These are phyloP conservation scores for Trachymyrmex cornetzi DNA, from an alignment of 1,140 invertebrate genomes.

Conservation along the genomic window DNA sequence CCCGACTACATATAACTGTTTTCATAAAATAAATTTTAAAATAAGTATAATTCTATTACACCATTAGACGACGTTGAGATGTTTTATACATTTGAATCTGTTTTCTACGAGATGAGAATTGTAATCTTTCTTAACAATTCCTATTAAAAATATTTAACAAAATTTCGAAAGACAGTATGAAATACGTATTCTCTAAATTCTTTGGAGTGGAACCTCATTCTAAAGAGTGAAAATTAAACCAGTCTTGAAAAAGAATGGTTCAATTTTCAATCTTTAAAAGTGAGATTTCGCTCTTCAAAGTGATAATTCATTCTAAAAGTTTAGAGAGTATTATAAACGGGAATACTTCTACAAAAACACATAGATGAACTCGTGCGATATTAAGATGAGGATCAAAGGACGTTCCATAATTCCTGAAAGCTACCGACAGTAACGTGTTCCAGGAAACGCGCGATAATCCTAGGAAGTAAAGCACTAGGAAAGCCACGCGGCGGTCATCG, in stretches of 20 bases:
- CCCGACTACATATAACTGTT: neutral
- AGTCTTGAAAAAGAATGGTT: too few species aligned
- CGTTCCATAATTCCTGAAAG: slow-evolving; percentile 39
- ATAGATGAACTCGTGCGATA: slow-evolving; percentile 2
- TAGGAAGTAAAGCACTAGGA: slow-evolving; percentile 63
- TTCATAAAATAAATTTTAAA: neutral
- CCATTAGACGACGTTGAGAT: neutral
- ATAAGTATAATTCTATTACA: neutral
- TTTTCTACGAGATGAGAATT: neutral
- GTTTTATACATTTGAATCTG: neutral
- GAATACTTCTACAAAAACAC: neutral
- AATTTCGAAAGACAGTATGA: neutral
- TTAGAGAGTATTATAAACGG: neutral
- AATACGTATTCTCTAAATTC: neutral
- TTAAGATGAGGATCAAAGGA: slow-evolving; percentile 38
- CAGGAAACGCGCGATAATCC: slow-evolving; percentile 47
- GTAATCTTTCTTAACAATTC: neutral
- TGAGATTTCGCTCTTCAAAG: too few species aligned
- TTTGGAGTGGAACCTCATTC: too few species aligned
- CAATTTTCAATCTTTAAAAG: too few species aligned
- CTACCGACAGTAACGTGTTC: slow-evolving; percentile 44
- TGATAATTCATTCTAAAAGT: too few species aligned
- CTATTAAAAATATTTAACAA: neutral
- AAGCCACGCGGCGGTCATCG: slow-evolving; percentile 26
- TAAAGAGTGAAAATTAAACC: too few species aligned